Conservation (phyloP, 2,888 invertebrate species). For the Frankliniella fusca region DNA sequence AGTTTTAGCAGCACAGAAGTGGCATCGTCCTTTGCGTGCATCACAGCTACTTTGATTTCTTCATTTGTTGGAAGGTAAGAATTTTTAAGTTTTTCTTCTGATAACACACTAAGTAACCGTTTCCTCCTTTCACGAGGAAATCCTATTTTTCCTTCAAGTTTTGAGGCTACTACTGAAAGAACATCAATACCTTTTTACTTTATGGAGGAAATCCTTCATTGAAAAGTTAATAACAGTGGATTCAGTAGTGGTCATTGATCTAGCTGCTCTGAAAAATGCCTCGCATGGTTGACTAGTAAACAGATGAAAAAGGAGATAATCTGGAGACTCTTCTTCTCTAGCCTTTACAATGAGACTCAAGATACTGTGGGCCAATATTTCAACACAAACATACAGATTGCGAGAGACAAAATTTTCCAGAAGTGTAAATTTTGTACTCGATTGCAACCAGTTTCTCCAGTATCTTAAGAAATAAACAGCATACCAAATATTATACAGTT, state of each 20-base stretch:
- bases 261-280: not conserved
- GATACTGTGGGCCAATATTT: not conserved
- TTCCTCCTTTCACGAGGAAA: conserved; percentile 1
- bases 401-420: not conserved
- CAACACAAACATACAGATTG: not conserved
- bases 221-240: conserved; percentile 13
- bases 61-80: not conserved
- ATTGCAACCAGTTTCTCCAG: not conserved
- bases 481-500: not conserved
- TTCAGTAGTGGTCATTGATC: not conserved
- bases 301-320: not conserved
- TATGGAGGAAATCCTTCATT: not conserved
- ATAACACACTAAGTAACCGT: not conserved
- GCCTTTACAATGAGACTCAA: not conserved
- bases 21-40: not conserved
- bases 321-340: not conserved
- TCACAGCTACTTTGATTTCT: not conserved
- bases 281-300: not conserved
- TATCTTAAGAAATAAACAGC: not conserved
- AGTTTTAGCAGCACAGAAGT: not conserved
- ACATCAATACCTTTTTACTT: conserved; percentile 1
- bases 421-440: not conserved
- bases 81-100: not conserved
- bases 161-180: not conserved
- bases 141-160: not conserved